A percentile compares a stretch with the other conserved stretches of the same genome.
phyloP scores from a whole-genome alignment of 2,888 invertebrate species.

The Branchellion lobata region DNA sequence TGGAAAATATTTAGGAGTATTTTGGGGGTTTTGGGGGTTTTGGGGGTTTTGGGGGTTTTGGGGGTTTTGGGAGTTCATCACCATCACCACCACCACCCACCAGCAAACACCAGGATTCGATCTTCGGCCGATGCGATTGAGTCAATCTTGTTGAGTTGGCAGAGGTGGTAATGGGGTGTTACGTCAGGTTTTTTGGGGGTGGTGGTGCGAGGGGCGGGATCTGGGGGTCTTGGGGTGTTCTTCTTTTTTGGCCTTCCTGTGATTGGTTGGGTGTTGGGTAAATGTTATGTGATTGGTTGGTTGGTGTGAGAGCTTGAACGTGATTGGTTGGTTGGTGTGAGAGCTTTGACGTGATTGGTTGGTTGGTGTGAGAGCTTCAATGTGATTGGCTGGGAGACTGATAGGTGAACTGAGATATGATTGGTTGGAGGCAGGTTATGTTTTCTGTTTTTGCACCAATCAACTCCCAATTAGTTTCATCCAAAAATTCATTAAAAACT shows the following conservation, averaged over 20 bases:
- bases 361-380: not conserved
- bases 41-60: too few relatives aligned
- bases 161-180: not conserved
- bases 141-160: not conserved
- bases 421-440: not conserved
- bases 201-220: not conserved
- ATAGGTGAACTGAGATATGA: not conserved
- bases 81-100: not conserved
- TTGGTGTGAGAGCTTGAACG: not conserved
- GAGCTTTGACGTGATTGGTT: too few relatives aligned
- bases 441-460: too few relatives aligned
- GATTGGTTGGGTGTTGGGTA: too few relatives aligned
- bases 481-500: not conserved
- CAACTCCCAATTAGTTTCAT: too few relatives aligned
- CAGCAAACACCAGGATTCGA: slow-evolving; percentile 1
- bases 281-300: too few relatives aligned
- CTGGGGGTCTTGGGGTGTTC: not conserved
- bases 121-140: not conserved
- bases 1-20: too few relatives aligned
- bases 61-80: too few relatives aligned
- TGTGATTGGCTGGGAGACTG: too few relatives aligned
- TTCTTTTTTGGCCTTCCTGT: not conserved
- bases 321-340: not conserved
- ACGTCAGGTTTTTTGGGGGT: too few relatives aligned
- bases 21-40: too few relatives aligned